Conservation (phyloP, 2,113 vertebrate species). For the Scortum barcoo region DNA sequence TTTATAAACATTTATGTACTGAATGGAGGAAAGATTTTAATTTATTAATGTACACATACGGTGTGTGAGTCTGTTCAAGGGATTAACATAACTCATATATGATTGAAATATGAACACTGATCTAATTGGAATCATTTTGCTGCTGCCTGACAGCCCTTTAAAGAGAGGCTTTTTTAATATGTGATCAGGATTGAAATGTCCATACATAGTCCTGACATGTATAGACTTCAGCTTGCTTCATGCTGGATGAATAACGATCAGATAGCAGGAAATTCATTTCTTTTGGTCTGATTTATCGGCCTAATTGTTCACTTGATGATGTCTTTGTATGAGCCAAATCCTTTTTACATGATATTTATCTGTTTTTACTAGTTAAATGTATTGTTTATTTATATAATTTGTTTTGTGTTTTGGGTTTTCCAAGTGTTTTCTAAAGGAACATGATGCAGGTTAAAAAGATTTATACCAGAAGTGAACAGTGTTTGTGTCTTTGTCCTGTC, state of each 20-base stretch:
- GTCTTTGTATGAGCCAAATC: not conserved
- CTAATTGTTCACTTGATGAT: not conserved
- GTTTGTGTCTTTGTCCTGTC: slow-evolving; percentile 5
- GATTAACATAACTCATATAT: no score
- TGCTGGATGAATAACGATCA: not conserved
- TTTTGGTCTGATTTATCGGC: not conserved
- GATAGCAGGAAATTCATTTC: not conserved
- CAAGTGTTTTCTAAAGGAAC: not conserved
- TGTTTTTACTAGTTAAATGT: not conserved
- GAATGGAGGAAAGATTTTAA: not conserved
- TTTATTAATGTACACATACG: not conserved
- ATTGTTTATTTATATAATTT: not conserved
- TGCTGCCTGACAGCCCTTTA: not conserved
- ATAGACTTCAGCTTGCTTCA: not conserved
- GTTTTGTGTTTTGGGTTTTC: not conserved
- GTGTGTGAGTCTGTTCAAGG: not conserved
- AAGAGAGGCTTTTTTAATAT: not conserved
- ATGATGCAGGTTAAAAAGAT: not conserved
- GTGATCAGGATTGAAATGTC: not conserved
- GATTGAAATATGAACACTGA: not conserved
- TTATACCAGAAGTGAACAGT: not conserved
- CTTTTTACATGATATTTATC: not conserved
- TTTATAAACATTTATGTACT: not conserved
- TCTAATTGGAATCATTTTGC: not conserved
- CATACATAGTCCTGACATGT: not conserved